Evolutionary conservation across 2,888 invertebrate species (phyloP).

Genomic region (Ennomos fuscantarius): DNA sequence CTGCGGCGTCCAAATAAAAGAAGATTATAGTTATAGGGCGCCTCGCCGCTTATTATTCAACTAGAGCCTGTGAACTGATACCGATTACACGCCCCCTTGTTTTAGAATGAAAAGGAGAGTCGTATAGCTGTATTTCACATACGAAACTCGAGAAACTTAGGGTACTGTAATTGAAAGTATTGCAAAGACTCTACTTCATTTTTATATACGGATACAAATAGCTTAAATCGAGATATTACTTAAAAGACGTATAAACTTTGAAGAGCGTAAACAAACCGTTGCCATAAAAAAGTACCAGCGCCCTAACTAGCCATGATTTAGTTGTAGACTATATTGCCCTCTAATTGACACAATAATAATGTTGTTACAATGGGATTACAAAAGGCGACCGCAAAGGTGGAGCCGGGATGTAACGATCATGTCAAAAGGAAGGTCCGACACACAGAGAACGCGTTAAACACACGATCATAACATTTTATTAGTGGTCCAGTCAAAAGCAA

Average conservation of each 20-base stretch:
- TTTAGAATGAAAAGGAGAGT: conserved; percentile 54
- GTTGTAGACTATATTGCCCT: conserved; percentile 71
- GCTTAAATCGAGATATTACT: background rate
- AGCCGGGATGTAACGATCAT: conserved; percentile 79
- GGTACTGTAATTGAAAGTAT: conserved; percentile 5
- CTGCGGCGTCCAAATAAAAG: conserved; percentile 74
- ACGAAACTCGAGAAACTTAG: conserved; percentile 29
- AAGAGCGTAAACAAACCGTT: conserved; percentile 29
- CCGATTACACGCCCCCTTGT: conserved; percentile 70
- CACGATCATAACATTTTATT: conserved; percentile 85
- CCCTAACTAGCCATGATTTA: conserved; percentile 71
- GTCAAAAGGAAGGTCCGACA: conserved; percentile 83
- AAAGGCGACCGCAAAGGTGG: conserved; percentile 80
- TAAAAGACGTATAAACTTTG: conserved; percentile 27
- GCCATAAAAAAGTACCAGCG: conserved; percentile 37
- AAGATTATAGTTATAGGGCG: conserved; percentile 80
- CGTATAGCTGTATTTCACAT: conserved; percentile 47
- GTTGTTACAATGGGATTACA: conserved; percentile 77
- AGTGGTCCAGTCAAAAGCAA: conserved; percentile 83
- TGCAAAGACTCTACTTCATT: background rate
- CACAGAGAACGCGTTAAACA: conserved; percentile 83
- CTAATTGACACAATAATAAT: conserved; percentile 82
- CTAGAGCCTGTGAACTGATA: conserved; percentile 75
- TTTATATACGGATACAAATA: background rate
- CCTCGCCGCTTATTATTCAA: conserved; percentile 80